Conservation (phyloP, 2,888 invertebrate species). For the Andrena dorsata region DNA sequence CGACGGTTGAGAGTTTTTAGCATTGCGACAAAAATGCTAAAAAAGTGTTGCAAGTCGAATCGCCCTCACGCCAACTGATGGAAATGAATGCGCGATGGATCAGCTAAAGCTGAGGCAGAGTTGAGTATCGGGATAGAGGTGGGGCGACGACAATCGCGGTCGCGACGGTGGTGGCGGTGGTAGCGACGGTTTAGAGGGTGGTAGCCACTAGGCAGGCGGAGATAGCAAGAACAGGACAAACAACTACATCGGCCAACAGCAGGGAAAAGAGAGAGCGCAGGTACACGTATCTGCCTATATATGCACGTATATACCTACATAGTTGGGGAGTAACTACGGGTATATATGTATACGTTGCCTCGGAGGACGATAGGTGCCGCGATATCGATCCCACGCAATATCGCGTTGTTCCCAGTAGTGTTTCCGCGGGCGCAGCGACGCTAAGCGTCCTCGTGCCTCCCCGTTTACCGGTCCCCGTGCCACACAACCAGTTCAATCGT, state of each 20-base stretch:
- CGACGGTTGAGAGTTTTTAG: neutral
- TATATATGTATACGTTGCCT: slow-evolving; percentile 33
- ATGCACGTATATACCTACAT: slow-evolving; percentile 3
- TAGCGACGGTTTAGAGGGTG: neutral
- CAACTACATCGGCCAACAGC: neutral
- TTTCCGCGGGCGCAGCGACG: slow-evolving; percentile 64
- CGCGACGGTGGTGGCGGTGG: neutral
- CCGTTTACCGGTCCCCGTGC: slow-evolving; percentile 36
- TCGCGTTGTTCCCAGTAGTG: slow-evolving; percentile 67
- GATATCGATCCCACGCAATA: slow-evolving; percentile 82
- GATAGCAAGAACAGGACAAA: slow-evolving; percentile 1
- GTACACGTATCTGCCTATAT: slow-evolving; percentile 31
- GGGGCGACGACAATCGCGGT: neutral
- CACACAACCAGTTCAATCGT: slow-evolving; percentile 29
- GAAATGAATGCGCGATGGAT: neutral
- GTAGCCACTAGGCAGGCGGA: neutral
- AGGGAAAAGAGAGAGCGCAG: slow-evolving; percentile 2
- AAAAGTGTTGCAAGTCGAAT: neutral
- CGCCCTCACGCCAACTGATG: neutral
- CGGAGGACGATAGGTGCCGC: slow-evolving; percentile 75
- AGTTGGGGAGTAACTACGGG: neutral
- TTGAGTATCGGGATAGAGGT: neutral
- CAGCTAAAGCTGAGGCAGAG: neutral
- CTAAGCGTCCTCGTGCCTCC: slow-evolving; percentile 38
- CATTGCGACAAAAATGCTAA: neutral